Evolutionary conservation across 30 jellyfish, hydroid and myxozoan genomes (phyloP).

Genomic region (Turritopsis rubra): DNA sequence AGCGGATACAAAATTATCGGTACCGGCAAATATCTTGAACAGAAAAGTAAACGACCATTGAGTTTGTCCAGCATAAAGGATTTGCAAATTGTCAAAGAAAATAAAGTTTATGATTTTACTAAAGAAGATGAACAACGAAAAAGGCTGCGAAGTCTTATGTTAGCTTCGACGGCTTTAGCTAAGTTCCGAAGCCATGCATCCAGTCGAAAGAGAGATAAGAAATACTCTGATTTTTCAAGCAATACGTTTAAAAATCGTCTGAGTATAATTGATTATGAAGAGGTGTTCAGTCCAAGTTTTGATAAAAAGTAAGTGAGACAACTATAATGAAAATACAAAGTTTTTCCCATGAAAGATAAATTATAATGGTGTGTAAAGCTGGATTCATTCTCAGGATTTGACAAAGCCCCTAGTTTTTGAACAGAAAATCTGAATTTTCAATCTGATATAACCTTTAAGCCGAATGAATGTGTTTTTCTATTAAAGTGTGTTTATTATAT

Average conservation of each 20-base stretch:
- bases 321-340: neutral
- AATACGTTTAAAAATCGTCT: neutral
- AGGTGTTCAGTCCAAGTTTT: neutral
- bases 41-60: slow-evolving; percentile 27
- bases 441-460: neutral
- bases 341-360: neutral
- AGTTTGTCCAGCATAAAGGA: slow-evolving; percentile 32
- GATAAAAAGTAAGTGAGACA: neutral
- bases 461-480: neutral
- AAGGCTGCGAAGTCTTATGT: slow-evolving; percentile 20
- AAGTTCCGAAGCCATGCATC: slow-evolving; percentile 29
- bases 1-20: slow-evolving; percentile 24
- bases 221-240: neutral
- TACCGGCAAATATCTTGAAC: slow-evolving; percentile 8
- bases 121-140: slow-evolving; percentile 12
- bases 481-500: too few species aligned
- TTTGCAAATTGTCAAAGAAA: slow-evolving; percentile 23
- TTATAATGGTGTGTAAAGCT: neutral
- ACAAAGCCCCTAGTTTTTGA: neutral
- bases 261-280: slow-evolving; percentile 10
- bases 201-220: neutral
- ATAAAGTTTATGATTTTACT: neutral
- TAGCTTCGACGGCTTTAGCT: slow-evolving; percentile 36
- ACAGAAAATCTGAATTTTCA: neutral
- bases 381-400: neutral